phyloP scores from a whole-genome alignment of 1,140 invertebrate species.

The Bradynema listronoti region DNA sequence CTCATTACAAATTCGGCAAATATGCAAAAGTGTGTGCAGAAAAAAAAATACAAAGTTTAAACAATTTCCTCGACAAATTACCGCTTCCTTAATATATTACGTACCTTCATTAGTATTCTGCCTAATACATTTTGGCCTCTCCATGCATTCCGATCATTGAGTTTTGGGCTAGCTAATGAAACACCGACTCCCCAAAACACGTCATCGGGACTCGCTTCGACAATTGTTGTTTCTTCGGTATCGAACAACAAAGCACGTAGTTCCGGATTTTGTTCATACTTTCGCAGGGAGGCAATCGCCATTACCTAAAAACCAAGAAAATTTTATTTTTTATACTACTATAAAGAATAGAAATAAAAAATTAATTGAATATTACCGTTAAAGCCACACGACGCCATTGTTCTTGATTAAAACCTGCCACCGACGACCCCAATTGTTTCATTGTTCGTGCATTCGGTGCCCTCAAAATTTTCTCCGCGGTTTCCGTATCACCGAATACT shows the following conservation, averaged over 20 bases:
- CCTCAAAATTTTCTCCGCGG: background rate
- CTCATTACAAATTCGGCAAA: too few relatives aligned
- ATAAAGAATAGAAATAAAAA: background rate
- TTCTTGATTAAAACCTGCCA: slow-evolving; percentile 1
- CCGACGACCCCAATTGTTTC: background rate
- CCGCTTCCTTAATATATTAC: too few relatives aligned
- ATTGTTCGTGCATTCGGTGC: background rate
- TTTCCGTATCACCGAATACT: background rate
- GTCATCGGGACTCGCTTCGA: background rate
- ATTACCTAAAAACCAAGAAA: slow-evolving; percentile 2
- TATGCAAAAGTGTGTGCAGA: too few relatives aligned
- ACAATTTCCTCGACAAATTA: too few relatives aligned
- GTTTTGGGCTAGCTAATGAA: too few relatives aligned
- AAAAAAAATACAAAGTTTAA: too few relatives aligned
- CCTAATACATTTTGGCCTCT: too few relatives aligned
- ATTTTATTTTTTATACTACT: background rate
- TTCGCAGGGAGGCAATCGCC: slow-evolving; percentile 2
- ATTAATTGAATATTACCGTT: background rate
- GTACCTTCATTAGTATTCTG: too few relatives aligned
- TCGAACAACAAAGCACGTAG: background rate
- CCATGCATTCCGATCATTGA: too few relatives aligned
- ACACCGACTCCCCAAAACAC: too few relatives aligned
- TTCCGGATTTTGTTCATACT: slow-evolving; percentile 6
- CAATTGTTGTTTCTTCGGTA: background rate
- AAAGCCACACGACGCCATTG: slow-evolving; percentile 3